Evolutionary conservation across 2,888 invertebrate species (phyloP), one percentile per base, ranked within the genome.

Genomic region (Xestia sexstrigata): DNA sequence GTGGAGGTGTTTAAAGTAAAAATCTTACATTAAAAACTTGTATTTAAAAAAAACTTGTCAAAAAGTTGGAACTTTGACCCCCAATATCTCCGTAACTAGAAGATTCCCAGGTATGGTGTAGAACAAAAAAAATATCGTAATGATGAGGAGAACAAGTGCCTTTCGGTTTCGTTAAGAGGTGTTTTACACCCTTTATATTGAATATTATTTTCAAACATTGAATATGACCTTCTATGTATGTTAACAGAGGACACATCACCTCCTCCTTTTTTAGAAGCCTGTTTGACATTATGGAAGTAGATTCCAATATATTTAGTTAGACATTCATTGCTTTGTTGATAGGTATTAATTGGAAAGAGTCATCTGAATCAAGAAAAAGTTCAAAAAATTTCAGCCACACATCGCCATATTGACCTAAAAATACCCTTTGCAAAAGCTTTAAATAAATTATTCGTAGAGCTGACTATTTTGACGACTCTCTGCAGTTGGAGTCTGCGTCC

Each of bases 401-500:
- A 11, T 45, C 26, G 20, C 11, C 39, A 47, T 11, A 35, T 26
- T 35, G 39, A 17, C 5, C 68, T 17, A n/a, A 49, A 78, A 67
- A 45, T 17, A 49, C 17, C 0, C 30, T 30, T 63, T 20, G 2
- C 5, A 13, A 26, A 23, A 55, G 63, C 30, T 71, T 45, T 42
- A 23, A 60, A 70, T 49, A 60, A 80, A 9, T 26, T 60, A 76
- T 71, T 69, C 47, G 13, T 67, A 20, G 55, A 63, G 20, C 60
- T n/a, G 49, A 39, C 60, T 62, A 75, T 62, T 80, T 75, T 30
- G 45, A 70, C 45, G 39, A 1, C 23, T 52, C 15, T 20, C 63
- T 60, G 52, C 71, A 65, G 68, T 71, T 60, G 1, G 75, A 71
- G 81, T 71, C 81, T 71, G 81, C 71, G 63, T 81, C 5, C 35